phyloP scores from a whole-genome alignment of 2,888 invertebrate species.

The Petrolisthes manimaculis region DNA sequence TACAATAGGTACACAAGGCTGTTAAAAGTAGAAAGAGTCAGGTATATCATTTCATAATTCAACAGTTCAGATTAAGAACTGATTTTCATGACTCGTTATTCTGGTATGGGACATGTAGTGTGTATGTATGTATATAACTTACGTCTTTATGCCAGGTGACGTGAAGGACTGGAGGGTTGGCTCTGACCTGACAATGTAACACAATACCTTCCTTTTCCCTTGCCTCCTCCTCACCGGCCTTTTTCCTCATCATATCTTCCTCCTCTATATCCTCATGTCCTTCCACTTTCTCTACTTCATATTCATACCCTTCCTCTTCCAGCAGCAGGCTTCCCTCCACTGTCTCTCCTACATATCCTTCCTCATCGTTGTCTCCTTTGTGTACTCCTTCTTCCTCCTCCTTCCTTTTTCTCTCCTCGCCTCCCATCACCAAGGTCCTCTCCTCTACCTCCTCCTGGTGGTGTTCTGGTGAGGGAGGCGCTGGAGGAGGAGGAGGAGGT shows the following conservation, averaged over 20 bases:
- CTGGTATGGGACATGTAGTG: too few relatives aligned
- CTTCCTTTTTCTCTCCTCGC: background rate
- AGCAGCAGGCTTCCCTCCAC: background rate
- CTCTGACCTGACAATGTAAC: slow-evolving; percentile 47
- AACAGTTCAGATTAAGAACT: too few relatives aligned
- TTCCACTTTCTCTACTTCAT: background rate
- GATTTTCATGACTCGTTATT: too few relatives aligned
- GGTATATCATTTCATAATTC: too few relatives aligned
- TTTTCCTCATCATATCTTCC: slow-evolving; percentile 1
- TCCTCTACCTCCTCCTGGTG: background rate
- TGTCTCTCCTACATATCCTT: background rate
- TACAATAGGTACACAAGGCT: too few relatives aligned
- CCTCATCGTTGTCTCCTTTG: background rate
- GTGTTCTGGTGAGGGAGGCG: background rate
- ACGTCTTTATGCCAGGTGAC: slow-evolving; percentile 49
- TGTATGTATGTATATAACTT: background rate
- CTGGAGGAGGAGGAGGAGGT: slow-evolving; percentile 3
- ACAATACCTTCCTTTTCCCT: slow-evolving; percentile 35
- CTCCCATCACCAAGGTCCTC: background rate
- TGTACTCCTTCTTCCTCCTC: background rate
- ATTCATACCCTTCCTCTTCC: slow-evolving; percentile 3
- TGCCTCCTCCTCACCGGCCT: slow-evolving; percentile 4
- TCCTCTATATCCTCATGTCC: background rate
- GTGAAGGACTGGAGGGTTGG: slow-evolving; percentile 44
- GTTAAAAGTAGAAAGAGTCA: too few relatives aligned